A percentile compares a stretch with the other conserved stretches of the same genome.
phyloP scores from a whole-genome alignment of 2,113 vertebrate genomes.

The Neolamprologus longior region DNA sequence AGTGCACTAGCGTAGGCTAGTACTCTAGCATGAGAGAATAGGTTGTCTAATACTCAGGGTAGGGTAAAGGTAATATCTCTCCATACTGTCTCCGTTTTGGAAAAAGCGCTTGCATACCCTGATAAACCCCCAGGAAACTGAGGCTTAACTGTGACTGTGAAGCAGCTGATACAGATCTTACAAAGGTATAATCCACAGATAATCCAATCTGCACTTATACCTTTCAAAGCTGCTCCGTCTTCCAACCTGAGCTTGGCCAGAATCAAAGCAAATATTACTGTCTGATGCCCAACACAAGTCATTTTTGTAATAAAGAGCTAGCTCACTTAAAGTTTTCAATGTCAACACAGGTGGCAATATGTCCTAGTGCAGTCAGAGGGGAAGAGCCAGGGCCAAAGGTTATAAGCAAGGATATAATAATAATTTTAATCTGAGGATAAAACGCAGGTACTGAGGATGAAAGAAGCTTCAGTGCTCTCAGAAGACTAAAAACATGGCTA shows the following conservation, averaged over 20 bases:
- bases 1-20: not conserved
- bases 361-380: too few species aligned
- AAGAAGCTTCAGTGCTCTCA: too few species aligned
- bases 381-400: too few species aligned
- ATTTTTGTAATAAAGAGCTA: not conserved
- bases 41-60: not conserved
- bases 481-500: fast-evolving
- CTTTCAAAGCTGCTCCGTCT: not conserved
- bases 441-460: fast-evolving
- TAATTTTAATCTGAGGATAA: too few species aligned
- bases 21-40: not conserved
- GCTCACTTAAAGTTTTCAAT: not conserved
- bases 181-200: not conserved
- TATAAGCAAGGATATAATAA: too few species aligned
- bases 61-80: not conserved
- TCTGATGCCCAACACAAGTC: not conserved
- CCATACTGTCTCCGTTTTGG: not conserved
- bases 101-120: not conserved
- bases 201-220: not conserved
- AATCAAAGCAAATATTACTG: not conserved
- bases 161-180: not conserved
- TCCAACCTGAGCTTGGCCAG: not conserved
- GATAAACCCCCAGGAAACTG: not conserved
- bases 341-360: not conserved
- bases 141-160: not conserved